These are phyloP conservation scores for Brachyhypopomus gauderio DNA, from an alignment of 2,113 vertebrate genomes.

Conservation along the genomic window DNA sequence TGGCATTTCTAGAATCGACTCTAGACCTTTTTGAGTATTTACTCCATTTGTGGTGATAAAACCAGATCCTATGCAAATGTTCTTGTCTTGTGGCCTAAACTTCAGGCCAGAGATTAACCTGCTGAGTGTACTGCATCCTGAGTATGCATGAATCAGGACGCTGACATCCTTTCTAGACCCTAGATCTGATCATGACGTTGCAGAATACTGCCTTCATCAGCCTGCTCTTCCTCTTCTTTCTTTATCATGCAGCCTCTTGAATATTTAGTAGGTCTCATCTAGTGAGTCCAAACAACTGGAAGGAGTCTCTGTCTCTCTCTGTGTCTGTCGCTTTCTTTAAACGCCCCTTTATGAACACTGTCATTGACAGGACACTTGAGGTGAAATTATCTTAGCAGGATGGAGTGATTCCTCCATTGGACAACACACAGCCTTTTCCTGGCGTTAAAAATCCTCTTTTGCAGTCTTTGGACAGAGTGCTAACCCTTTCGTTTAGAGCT, in stretches of 20 bases:
- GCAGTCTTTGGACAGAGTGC: slow-evolving; percentile 51
- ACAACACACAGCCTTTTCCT: slow-evolving; percentile 28
- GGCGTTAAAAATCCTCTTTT: slow-evolving; percentile 52
- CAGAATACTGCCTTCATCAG: no score
- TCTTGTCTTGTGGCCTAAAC: no score
- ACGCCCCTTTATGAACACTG: slow-evolving; percentile 35
- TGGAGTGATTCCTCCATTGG: slow-evolving; percentile 29
- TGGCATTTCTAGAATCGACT: no score
- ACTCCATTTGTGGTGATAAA: no score
- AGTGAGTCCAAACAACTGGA: no score
- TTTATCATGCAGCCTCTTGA: neutral
- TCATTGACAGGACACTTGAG: slow-evolving; percentile 48
- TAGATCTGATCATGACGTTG: no score
- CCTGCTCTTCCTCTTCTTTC: neutral
- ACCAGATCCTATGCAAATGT: no score
- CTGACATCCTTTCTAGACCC: no score
- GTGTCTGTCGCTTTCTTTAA: neutral
- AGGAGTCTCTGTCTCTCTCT: neutral
- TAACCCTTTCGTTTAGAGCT: slow-evolving; percentile 44
- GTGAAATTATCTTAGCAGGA: slow-evolving; percentile 20
- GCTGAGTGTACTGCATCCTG: no score
- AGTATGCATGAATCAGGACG: no score
- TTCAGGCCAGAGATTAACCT: no score
- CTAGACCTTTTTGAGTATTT: no score
- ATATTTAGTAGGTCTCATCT: neutral